A percentile compares a stretch with the other conserved stretches of the same genome.
Conservation (phyloP, 2,888 invertebrate species). For the Sminthurides aquaticus region DNA sequence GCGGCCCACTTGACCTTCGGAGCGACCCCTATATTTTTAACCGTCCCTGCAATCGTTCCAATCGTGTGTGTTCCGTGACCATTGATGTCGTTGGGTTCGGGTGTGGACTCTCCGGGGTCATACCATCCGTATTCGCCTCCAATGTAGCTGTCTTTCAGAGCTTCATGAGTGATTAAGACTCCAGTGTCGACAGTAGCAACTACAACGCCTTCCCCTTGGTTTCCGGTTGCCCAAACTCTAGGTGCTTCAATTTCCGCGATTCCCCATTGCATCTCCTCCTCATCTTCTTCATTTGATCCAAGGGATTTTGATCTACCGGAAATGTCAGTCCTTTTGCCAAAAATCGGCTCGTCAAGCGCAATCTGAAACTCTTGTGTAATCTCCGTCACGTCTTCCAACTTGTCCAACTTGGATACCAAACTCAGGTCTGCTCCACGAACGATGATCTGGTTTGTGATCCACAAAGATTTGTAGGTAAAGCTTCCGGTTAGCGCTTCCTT, state of each 20-base stretch:
- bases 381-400: background rate
- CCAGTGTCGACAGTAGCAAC: constrained; percentile 27
- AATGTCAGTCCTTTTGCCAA: background rate
- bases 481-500: background rate
- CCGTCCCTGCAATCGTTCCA: constrained; percentile 19
- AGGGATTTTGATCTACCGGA: too few relatives aligned
- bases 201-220: constrained; percentile 13
- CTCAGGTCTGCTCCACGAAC: background rate
- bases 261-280: constrained; percentile 20
- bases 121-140: constrained; percentile 21
- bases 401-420: background rate
- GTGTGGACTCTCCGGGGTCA: constrained; percentile 6
- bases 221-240: constrained; percentile 14
- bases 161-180: constrained; percentile 24
- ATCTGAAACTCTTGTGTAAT: background rate
- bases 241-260: constrained; percentile 20
- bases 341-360: background rate
- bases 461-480: background rate
- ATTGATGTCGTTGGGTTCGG: constrained; percentile 14
- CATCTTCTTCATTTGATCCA: background rate
- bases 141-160: constrained; percentile 10
- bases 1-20: constrained; percentile 28
- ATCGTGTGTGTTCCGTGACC: constrained; percentile 27
- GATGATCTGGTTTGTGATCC: background rate
- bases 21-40: constrained; percentile 23